Evolutionary conservation across 2,797 vertebrate genomes (phyloP).

Genomic region (Neosilurus hyrtlii): DNA sequence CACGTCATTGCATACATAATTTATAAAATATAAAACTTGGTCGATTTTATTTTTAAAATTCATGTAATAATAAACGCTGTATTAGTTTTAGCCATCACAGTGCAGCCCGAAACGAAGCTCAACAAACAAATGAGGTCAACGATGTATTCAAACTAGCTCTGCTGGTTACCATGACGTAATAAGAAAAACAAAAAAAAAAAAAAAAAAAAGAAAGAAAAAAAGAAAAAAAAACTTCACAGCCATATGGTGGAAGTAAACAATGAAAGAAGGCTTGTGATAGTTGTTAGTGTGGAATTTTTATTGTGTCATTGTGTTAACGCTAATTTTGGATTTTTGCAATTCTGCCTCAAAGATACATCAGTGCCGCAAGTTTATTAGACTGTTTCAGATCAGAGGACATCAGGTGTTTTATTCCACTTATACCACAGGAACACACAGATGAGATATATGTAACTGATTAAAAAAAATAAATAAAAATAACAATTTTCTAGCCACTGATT

Average conservation of each 20-base stretch:
- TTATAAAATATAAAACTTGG: too few relatives aligned
- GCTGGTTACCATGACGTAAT: conserved; percentile 13
- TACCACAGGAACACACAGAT: background rate
- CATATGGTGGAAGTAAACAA: background rate
- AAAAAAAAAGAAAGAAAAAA: too few relatives aligned
- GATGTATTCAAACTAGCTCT: conserved; percentile 21
- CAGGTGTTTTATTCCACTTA: background rate
- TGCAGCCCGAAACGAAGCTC: background rate
- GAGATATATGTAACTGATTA: too few relatives aligned
- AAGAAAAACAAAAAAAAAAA: too few relatives aligned
- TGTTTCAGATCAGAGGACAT: background rate
- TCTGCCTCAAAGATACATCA: background rate
- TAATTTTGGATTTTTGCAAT: background rate
- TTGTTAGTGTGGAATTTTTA: background rate
- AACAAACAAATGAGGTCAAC: conserved; percentile 25
- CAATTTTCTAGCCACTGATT: too few relatives aligned
- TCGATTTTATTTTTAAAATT: background rate
- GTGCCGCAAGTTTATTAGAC: background rate
- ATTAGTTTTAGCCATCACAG: background rate
- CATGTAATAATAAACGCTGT: background rate
- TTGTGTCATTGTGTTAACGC: background rate
- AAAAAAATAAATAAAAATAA: too few relatives aligned
- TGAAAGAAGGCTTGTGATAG: conserved; percentile 4
- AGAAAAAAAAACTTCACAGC: background rate
- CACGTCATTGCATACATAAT: too few relatives aligned